Conservation (phyloP, 2,113 vertebrate genomes). For the Nothocercus nigrocapillus region DNA sequence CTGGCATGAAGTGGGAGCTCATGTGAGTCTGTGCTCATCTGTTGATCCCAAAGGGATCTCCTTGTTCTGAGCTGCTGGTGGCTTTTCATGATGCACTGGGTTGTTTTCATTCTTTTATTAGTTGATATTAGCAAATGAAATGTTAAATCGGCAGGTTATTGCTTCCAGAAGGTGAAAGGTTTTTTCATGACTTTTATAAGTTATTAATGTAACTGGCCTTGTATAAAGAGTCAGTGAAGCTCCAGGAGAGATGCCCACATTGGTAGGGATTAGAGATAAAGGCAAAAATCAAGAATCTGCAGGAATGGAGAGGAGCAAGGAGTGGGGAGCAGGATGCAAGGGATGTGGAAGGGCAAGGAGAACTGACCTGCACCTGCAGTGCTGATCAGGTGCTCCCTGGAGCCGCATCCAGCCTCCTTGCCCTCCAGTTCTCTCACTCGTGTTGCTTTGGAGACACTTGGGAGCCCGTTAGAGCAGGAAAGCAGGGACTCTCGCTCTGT, state of each 20-base stretch:
- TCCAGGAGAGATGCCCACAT: background rate
- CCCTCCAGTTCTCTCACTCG: rapidly evolving
- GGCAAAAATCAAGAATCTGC: background rate
- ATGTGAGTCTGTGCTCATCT: background rate
- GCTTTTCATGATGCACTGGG: background rate
- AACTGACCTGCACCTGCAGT: background rate
- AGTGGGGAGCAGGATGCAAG: rapidly evolving
- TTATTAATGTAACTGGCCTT: background rate
- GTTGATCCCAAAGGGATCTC: background rate
- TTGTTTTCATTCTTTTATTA: background rate
- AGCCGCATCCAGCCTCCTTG: background rate
- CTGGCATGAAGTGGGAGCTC: background rate
- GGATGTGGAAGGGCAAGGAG: background rate
- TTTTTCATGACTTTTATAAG: slow-evolving; percentile 21
- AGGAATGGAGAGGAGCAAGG: background rate
- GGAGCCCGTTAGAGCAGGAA: background rate
- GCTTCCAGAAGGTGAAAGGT: background rate
- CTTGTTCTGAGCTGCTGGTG: background rate
- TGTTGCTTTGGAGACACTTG: background rate
- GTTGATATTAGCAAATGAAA: background rate
- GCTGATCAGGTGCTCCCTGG: background rate
- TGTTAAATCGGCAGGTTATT: slow-evolving; percentile 22
- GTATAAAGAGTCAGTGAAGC: background rate
- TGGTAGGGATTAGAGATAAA: background rate
- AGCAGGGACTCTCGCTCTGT: background rate